Conservation (phyloP, 2,797 vertebrate species). For the Poecilia wingei region DNA sequence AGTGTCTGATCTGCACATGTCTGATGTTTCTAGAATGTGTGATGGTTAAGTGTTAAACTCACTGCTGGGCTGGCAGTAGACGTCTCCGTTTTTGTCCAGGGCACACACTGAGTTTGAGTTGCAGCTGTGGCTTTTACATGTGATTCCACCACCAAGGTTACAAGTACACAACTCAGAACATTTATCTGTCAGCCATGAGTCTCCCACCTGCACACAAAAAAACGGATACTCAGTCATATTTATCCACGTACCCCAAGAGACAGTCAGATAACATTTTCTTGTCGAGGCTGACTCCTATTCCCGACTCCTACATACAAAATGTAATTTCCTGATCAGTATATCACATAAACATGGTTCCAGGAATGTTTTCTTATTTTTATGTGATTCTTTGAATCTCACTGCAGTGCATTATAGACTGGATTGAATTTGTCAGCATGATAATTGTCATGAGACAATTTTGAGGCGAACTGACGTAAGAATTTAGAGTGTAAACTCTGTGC, state of each 20-base stretch:
- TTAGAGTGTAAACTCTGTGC: neutral
- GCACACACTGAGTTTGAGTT: conserved; percentile 70
- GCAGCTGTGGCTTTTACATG: conserved; percentile 73
- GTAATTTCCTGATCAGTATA: neutral
- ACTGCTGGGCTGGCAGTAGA: conserved; percentile 80
- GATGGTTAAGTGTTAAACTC: conserved; percentile 42
- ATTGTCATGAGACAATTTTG: neutral
- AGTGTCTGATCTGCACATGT: neutral
- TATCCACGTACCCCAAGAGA: neutral
- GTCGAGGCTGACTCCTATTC: neutral
- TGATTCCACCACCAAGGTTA: conserved; percentile 50
- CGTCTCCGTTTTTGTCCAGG: conserved; percentile 68
- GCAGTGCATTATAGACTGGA: neutral
- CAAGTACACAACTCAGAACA: conserved; percentile 80
- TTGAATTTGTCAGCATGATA: neutral
- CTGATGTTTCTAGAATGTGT: neutral
- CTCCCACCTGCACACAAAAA: conserved; percentile 75
- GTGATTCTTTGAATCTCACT: neutral
- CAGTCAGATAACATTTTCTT: neutral
- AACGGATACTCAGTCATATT: neutral
- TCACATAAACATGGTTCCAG: neutral
- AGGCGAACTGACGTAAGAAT: neutral
- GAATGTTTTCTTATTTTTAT: neutral
- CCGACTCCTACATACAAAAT: neutral
- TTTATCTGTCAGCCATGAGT: conserved; percentile 79